Evolutionary conservation across 2,888 invertebrate species (phyloP).

Genomic region (Machimus atricapillus): DNA sequence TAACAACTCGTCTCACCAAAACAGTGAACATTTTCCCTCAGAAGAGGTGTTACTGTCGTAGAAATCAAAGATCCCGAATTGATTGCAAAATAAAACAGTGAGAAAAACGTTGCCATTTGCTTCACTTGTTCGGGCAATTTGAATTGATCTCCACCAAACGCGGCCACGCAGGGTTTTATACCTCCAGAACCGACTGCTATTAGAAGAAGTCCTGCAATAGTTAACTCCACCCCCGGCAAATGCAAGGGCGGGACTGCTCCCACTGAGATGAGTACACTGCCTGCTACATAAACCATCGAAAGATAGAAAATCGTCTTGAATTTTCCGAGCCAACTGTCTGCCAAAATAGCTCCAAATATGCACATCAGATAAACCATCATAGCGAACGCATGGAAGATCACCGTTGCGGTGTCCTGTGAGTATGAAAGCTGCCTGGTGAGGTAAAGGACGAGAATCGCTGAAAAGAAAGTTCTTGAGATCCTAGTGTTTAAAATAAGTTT

Average conservation of each 20-base stretch:
- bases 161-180: constrained; percentile 82
- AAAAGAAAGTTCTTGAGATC: constrained; percentile 46
- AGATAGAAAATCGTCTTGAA: constrained; percentile 77
- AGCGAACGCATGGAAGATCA: constrained; percentile 76
- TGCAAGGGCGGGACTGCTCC: constrained; percentile 66
- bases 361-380: constrained; percentile 80
- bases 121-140: constrained; percentile 69
- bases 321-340: constrained; percentile 82
- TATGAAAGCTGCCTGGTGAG: constrained; percentile 71
- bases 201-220: constrained; percentile 71
- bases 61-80: constrained; percentile 75
- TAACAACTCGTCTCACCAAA: constrained; percentile 73
- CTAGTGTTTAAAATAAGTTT: not conserved
- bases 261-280: constrained; percentile 71
- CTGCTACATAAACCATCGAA: constrained; percentile 75
- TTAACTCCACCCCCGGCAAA: constrained; percentile 65
- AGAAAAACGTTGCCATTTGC: constrained; percentile 75
- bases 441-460: constrained; percentile 80
- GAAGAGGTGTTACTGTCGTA: constrained; percentile 75
- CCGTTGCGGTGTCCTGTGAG: constrained; percentile 71
- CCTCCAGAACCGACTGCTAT: constrained; percentile 82
- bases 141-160: constrained; percentile 85
- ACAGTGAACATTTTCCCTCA: constrained; percentile 73
- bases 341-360: constrained; percentile 78
- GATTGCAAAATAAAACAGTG: constrained; percentile 75